A percentile compares a stretch with the other conserved stretches of the same genome.
Evolutionary conservation across 2,113 vertebrate genomes (phyloP).

Genomic region (Rhegmatorhina hoffmannsi): DNA sequence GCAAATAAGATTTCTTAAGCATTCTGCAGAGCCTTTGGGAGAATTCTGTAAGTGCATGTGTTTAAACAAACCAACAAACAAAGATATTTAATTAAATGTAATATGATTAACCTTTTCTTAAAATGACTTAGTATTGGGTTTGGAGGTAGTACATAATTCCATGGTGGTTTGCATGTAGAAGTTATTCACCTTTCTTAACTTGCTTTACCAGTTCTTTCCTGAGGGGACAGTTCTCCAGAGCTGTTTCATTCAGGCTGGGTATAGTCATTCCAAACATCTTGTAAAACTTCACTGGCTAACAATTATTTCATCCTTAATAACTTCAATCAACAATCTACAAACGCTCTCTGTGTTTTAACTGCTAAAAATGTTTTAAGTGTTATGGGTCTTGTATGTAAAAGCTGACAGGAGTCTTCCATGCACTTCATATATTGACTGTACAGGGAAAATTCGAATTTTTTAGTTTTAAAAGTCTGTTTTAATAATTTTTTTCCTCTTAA

Average conservation of each 20-base stretch:
- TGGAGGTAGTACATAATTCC: neutral
- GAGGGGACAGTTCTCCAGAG: neutral
- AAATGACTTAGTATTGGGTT: neutral
- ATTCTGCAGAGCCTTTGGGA: neutral
- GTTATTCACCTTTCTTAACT: neutral
- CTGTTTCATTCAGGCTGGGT: neutral
- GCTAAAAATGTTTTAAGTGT: neutral
- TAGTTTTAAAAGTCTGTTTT: neutral
- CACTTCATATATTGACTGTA: neutral
- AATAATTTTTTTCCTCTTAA: slow-evolving; percentile 56
- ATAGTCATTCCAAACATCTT: neutral
- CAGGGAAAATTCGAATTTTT: neutral
- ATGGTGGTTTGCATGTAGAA: neutral
- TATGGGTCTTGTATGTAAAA: neutral
- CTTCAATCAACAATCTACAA: neutral
- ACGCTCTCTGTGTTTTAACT: neutral
- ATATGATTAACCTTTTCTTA: neutral
- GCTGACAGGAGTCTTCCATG: neutral
- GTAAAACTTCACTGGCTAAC: neutral
- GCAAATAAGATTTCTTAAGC: neutral
- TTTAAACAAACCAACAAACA: neutral
- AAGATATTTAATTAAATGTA: neutral
- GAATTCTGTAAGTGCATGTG: neutral
- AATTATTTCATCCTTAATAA: neutral
- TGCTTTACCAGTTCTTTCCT: slow-evolving; percentile 5